phyloP scores from a whole-genome alignment of 2,113 vertebrate genomes.

The Reinhardtius hippoglossoides region DNA sequence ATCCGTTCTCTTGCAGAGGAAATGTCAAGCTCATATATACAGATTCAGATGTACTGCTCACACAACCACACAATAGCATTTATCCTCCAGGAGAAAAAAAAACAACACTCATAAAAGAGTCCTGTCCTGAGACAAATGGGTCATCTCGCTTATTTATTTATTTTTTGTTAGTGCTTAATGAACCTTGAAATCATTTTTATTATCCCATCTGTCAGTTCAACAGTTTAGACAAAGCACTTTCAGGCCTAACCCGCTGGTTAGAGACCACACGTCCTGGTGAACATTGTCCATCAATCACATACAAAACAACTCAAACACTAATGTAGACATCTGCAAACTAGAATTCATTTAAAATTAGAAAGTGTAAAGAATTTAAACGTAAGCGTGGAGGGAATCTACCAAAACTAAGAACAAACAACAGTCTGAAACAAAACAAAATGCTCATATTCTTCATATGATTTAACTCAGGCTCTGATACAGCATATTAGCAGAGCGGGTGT shows the following conservation, averaged over 20 bases:
- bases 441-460: slow-evolving; percentile 50
- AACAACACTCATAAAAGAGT: slow-evolving; percentile 38
- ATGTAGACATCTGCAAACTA: slow-evolving; percentile 66
- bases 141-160: slow-evolving; percentile 6
- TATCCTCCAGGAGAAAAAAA: slow-evolving; percentile 9
- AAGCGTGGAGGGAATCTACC: slow-evolving; percentile 59
- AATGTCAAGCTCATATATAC: slow-evolving; percentile 46
- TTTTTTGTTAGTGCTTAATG: slow-evolving; percentile 61
- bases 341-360: slow-evolving; percentile 55
- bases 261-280: slow-evolving; percentile 51
- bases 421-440: slow-evolving; percentile 52
- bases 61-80: slow-evolving; percentile 16
- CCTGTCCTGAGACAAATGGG: slow-evolving; percentile 62
- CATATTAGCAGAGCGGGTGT: slow-evolving; percentile 47
- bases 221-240: slow-evolving; percentile 60
- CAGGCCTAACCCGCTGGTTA: slow-evolving; percentile 43
- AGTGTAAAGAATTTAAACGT: slow-evolving; percentile 53
- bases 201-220: slow-evolving; percentile 63
- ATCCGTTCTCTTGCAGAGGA: slow-evolving; percentile 33
- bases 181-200: slow-evolving; percentile 56
- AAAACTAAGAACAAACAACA: slow-evolving; percentile 61
- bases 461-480: slow-evolving; percentile 50
- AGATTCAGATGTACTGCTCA: slow-evolving; percentile 45
- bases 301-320: slow-evolving; percentile 68
- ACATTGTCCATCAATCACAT: slow-evolving; percentile 63